Evolutionary conservation across 2,797 vertebrate species (phyloP).

Genomic region (Kryptolebias ocellatus): DNA sequence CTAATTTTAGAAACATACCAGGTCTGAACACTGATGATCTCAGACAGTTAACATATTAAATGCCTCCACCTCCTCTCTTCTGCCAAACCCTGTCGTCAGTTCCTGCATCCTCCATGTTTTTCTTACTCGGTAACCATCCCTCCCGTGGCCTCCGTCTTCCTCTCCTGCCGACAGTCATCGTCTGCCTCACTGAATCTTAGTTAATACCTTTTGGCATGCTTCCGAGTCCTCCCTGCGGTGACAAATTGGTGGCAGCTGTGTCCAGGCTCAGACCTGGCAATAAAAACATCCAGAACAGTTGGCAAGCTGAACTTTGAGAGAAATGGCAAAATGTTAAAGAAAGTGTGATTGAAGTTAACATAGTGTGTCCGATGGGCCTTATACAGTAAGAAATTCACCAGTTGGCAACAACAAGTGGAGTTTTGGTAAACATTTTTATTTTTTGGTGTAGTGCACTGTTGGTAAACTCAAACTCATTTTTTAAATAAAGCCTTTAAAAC

Average conservation of each 20-base stretch:
- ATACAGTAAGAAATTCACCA: too few species aligned
- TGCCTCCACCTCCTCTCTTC: not conserved
- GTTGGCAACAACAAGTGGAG: too few species aligned
- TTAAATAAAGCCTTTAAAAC: too few species aligned
- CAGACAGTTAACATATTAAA: constrained; percentile 5
- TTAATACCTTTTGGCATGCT: constrained; percentile 63
- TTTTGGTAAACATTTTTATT: too few species aligned
- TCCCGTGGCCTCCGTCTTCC: constrained; percentile 17
- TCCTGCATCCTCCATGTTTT: constrained; percentile 11
- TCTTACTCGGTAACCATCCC: constrained; percentile 34
- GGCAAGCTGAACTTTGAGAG: constrained; percentile 29
- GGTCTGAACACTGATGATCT: constrained; percentile 7
- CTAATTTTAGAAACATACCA: constrained; percentile 20
- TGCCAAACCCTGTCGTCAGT: not conserved
- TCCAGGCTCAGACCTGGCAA: constrained; percentile 55
- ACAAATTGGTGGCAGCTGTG: constrained; percentile 80
- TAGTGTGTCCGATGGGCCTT: too few species aligned
- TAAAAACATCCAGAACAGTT: constrained; percentile 51
- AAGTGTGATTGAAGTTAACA: constrained; percentile 8
- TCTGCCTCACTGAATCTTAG: constrained; percentile 44
- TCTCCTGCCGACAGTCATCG: constrained; percentile 34
- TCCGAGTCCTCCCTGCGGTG: constrained; percentile 67
- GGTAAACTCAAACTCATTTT: too few species aligned
- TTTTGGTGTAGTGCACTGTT: too few species aligned
- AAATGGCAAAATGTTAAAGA: constrained; percentile 17